A percentile compares a stretch with the other conserved stretches of the same genome.
These are phyloP conservation scores for Stomatorhinus ivindoensis DNA, from an alignment of 2,113 vertebrate genomes.

Conservation along the genomic window DNA sequence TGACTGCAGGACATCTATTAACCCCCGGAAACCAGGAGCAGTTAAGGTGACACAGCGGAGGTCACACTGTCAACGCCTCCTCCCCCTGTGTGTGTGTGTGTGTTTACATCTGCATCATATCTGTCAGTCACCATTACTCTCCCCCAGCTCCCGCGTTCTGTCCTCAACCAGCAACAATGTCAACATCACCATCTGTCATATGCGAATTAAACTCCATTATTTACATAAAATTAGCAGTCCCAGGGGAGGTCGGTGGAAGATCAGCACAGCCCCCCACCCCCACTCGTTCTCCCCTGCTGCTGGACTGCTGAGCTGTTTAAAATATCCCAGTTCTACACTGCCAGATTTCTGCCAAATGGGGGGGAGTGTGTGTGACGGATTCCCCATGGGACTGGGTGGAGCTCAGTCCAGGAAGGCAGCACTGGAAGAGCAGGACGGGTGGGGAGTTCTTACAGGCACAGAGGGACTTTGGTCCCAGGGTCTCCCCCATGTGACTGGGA, in stretches of 20 bases:
- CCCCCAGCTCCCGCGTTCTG: not conserved
- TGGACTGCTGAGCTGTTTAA: not conserved
- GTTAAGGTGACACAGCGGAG: not conserved
- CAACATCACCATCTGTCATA: constrained; percentile 2
- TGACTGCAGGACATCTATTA: constrained; percentile 13
- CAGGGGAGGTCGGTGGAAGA: too few species aligned
- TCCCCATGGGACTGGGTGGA: not conserved
- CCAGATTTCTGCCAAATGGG: not conserved
- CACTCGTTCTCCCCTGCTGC: not conserved
- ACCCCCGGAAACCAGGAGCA: constrained; percentile 7
- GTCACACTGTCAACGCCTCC: not conserved
- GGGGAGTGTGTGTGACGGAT: not conserved
- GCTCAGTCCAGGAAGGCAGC: not conserved
- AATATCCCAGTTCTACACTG: not conserved
- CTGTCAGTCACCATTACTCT: not conserved
- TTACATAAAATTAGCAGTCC: constrained; percentile 12
- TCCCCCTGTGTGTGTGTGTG: not conserved
- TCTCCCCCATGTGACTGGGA: not conserved
- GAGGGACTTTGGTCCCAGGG: too few species aligned
- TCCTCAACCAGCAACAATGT: not conserved
- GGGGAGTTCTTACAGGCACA: not conserved
- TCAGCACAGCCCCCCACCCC: not conserved
- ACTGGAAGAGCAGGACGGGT: not conserved
- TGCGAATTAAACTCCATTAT: not conserved
- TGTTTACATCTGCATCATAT: not conserved